Evolutionary conservation across 30 jellyfish, hydroid and myxozoan species (phyloP).

Genomic region (Cassiopea andromeda): DNA sequence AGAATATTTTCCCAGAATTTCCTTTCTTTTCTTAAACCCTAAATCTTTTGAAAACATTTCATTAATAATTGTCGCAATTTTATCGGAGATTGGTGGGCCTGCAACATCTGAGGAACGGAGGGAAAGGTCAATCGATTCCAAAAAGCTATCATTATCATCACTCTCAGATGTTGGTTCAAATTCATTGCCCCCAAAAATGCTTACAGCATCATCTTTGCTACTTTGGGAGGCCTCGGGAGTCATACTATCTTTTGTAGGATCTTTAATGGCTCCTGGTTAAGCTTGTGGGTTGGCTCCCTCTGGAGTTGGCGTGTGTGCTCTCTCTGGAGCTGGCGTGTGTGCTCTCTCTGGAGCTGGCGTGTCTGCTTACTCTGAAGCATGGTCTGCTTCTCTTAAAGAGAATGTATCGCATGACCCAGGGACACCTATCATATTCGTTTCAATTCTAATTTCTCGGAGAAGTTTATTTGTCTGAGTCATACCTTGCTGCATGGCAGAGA

Average conservation of each 20-base stretch:
- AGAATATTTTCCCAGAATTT: too few relatives aligned
- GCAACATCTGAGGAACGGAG: too few relatives aligned
- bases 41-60: too few relatives aligned
- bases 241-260: neutral
- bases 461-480: neutral
- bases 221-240: too few relatives aligned
- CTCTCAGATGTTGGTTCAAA: too few relatives aligned
- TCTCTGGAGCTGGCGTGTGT: slow-evolving; percentile 19
- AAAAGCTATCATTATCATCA: too few relatives aligned
- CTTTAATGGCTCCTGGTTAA: neutral
- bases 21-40: too few relatives aligned
- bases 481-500: slow-evolving; percentile 7
- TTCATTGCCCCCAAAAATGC: too few relatives aligned
- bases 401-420: neutral
- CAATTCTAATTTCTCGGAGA: neutral
- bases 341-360: slow-evolving; percentile 13
- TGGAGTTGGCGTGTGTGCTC: slow-evolving; percentile 19
- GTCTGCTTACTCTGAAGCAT: neutral
- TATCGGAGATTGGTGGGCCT: too few relatives aligned
- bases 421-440: neutral
- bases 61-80: too few relatives aligned
- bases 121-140: too few relatives aligned
- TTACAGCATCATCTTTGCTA: too few relatives aligned
- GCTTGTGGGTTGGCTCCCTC: slow-evolving; percentile 3
- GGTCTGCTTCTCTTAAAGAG: neutral